Evolutionary conservation across 2,113 vertebrate genomes (phyloP), one percentile per base, ranked within the genome.

Genomic region (Nothobranchius furzeri): DNA sequence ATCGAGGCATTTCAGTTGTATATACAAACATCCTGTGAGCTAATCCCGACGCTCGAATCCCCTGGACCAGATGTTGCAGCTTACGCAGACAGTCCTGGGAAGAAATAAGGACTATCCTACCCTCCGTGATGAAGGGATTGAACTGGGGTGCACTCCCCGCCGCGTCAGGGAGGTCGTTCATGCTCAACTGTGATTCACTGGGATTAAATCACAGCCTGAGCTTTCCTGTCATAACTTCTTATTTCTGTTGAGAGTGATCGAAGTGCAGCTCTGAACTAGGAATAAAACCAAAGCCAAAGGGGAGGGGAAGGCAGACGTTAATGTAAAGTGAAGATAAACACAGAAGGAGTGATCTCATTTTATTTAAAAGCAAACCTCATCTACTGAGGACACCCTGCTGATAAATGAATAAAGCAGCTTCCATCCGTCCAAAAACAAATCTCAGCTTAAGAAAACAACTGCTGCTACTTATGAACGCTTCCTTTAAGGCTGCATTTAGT

Each of bases 1-100:
- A 75, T 76, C 70, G 69, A 83, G 73, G 82, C 80, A 46, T 78
- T 68, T 83, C 60, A 73, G 59, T 78, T 83, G 69, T 85, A 73
- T 75, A 83, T 67, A 79, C 79, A 88, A 85, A 85, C 80, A 88
- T 73, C 68, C 76, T 56, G 76, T 64, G 25, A 36, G 68, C 61
- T 83, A 86, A 89, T 86, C 84, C 85, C 72, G 37, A 36, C 60
- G n/a, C 73, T 78, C 35, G 78, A 85, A 86, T 85, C 85, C 77
- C 69, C 71, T 49, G 53, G 82, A 86, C 78, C 85, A 89, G 89
- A 90, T 89, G 85, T 83, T 83, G 82, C 79, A 78, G 86, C 72
- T 87, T 82, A 85, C 63, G 68, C 77, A 54, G 79, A 82, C 69
- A 70, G 63, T 30, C 20, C 9, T 1, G 64, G 71, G 66, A 48